These are phyloP conservation scores for Gobius niger DNA, from an alignment of 2,113 vertebrate species.

Conservation along the genomic window DNA sequence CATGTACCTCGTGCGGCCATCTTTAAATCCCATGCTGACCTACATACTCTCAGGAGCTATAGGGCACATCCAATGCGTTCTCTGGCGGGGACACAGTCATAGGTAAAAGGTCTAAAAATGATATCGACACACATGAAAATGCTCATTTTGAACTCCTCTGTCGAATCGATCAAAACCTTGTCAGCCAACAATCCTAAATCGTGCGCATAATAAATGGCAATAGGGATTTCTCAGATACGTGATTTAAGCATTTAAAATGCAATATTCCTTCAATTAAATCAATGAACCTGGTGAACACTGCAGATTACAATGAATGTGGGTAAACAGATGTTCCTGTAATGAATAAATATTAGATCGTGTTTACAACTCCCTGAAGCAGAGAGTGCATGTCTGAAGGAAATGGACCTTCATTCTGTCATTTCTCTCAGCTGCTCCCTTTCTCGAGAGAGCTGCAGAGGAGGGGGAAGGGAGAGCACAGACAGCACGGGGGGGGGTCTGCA, in stretches of 20 bases:
- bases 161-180: neutral
- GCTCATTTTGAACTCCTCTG: constrained; percentile 1
- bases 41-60: constrained; percentile 24
- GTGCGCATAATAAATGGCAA: too few species aligned
- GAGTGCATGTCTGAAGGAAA: constrained; percentile 44
- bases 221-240: too few species aligned
- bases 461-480: constrained; percentile 36
- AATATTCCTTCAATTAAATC: too few species aligned
- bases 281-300: neutral
- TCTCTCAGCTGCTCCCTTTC: constrained; percentile 70
- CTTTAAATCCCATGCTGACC: constrained; percentile 65
- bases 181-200: neutral
- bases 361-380: constrained; percentile 46
- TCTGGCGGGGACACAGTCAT: neutral
- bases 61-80: neutral
- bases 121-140: neutral
- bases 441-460: constrained; percentile 29
- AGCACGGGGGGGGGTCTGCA: constrained; percentile 12
- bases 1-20: constrained; percentile 39
- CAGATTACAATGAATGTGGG: neutral
- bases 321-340: constrained; percentile 29
- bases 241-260: too few species aligned
- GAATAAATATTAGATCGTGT: constrained; percentile 53
- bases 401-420: constrained; percentile 57
- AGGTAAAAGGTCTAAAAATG: neutral